Percentiles rank a stretch among this genome's conserved stretches.
Evolutionary conservation across 2,113 vertebrate genomes (phyloP).

Genomic region (Erinaceus europaeus): DNA sequence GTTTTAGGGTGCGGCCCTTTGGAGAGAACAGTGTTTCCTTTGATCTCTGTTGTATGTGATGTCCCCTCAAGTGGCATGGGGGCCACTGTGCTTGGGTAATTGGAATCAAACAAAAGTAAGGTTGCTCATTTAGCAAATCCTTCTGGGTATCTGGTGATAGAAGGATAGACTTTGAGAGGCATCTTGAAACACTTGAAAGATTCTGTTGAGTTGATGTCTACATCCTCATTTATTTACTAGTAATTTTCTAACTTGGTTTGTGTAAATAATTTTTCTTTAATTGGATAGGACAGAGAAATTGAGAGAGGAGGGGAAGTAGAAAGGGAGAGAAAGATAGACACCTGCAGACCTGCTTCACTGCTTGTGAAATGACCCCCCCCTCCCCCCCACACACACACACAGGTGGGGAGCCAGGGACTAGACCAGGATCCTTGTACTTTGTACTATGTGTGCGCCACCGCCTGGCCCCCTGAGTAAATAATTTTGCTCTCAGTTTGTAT

Average conservation of each 20-base stretch:
- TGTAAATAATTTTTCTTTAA: conserved; percentile 25
- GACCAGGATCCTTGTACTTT: too few relatives aligned
- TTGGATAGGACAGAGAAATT: too few relatives aligned
- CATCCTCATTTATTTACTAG: neutral
- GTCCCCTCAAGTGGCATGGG: neutral
- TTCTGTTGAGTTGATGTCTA: neutral
- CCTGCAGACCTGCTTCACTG: too few relatives aligned
- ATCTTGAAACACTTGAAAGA: conserved; percentile 29
- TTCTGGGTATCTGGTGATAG: neutral
- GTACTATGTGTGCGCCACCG: too few relatives aligned
- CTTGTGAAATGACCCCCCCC: too few relatives aligned
- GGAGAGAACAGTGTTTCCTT: neutral
- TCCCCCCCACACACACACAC: too few relatives aligned
- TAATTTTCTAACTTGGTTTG: conserved; percentile 2
- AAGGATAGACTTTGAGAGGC: neutral
- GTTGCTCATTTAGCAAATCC: neutral
- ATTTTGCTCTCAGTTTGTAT: conserved; percentile 1
- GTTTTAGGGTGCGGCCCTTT: neutral
- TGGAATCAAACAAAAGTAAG: neutral
- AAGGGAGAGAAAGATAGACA: too few relatives aligned
- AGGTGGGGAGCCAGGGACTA: too few relatives aligned
- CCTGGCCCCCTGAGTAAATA: too few relatives aligned
- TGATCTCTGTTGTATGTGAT: too few relatives aligned
- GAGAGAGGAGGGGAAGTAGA: too few relatives aligned
- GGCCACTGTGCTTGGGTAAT: neutral